Evolutionary conservation across 2,888 invertebrate species (phyloP).

Genomic region (Tetranychus truncatus): DNA sequence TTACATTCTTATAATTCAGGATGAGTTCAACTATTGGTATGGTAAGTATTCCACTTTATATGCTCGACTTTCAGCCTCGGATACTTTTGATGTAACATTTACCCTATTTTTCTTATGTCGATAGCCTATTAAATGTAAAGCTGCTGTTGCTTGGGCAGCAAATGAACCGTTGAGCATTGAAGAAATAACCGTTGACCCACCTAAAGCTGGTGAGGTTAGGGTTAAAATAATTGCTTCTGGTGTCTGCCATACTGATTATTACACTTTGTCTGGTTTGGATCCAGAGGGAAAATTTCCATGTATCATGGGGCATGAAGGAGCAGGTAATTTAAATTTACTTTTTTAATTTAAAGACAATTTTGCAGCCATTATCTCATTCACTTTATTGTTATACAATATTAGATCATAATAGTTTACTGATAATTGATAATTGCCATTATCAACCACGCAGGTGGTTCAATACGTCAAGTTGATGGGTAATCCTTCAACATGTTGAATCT

Average conservation of each 20-base stretch:
- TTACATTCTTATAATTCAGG: background rate
- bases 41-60: background rate
- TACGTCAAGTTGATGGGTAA: too few species aligned
- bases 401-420: too few species aligned
- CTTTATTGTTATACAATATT: too few species aligned
- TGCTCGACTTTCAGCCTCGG: background rate
- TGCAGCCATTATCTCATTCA: background rate
- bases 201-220: conserved; percentile 67
- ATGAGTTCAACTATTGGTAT: background rate
- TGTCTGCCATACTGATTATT: conserved; percentile 73
- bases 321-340: conserved; percentile 28
- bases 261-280: conserved; percentile 65
- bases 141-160: conserved; percentile 90
- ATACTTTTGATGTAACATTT: background rate
- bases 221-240: conserved; percentile 34
- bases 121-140: conserved; percentile 68
- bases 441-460: too few species aligned
- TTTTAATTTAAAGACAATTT: background rate
- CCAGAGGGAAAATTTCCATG: conserved; percentile 81
- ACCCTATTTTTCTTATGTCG: background rate
- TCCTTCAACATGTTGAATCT: too few species aligned
- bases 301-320: conserved; percentile 87
- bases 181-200: conserved; percentile 79
- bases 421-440: too few species aligned
- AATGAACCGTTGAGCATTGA: conserved; percentile 74